Percentiles rank a stretch among this genome's conserved stretches.
phyloP scores from a whole-genome alignment of 2,797 vertebrate genomes.

The Smutsia gigantea region DNA sequence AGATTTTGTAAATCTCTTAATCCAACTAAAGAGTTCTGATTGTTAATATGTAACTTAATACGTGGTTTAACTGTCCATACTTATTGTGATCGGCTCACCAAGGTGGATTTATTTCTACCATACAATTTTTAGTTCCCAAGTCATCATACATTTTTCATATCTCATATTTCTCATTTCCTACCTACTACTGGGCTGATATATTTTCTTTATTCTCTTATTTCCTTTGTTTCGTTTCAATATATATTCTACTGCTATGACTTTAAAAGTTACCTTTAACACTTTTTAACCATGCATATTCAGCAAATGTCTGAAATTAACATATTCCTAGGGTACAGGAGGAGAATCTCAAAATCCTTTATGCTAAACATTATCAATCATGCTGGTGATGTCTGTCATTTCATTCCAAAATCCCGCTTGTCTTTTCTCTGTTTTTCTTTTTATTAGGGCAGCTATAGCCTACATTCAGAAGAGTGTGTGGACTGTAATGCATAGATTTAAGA shows the following conservation, averaged over 20 bases:
- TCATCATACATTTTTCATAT: neutral
- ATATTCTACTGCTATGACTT: neutral
- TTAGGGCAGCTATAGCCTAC: neutral
- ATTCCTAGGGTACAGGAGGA: neutral
- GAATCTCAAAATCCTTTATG: neutral
- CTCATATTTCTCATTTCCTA: neutral
- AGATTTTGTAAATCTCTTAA: neutral
- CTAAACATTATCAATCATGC: neutral
- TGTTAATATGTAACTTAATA: neutral
- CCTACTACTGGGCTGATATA: neutral
- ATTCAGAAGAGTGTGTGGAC: neutral
- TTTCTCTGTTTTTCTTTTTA: neutral
- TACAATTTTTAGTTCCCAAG: neutral
- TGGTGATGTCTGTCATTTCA: neutral
- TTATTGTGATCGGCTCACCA: neutral
- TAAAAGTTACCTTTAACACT: neutral
- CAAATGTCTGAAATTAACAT: neutral
- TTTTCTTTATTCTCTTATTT: neutral
- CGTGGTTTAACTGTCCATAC: fast-evolving
- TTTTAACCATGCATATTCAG: neutral
- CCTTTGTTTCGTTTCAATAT: neutral
- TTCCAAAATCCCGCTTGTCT: neutral
- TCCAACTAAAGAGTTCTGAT: neutral
- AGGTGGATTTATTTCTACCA: neutral
- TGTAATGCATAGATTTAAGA: neutral